Percentiles rank a stretch among this genome's conserved stretches.
phyloP scores from a whole-genome alignment of 2,113 vertebrate species.

The Erythrocercus mccallii region DNA sequence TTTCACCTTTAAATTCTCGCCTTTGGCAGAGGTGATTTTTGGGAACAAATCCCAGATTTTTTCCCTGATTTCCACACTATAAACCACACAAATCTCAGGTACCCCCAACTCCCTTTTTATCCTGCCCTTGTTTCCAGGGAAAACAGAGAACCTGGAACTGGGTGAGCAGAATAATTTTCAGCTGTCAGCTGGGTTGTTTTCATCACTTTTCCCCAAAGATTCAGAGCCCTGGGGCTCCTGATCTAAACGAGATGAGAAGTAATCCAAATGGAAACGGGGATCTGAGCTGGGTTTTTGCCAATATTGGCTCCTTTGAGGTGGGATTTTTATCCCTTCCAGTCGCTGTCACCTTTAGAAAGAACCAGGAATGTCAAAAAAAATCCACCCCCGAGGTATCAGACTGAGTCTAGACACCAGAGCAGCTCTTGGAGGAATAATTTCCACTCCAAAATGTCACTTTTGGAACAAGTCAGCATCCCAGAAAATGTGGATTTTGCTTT shows the following conservation, averaged over 20 bases:
- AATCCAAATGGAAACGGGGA: not conserved
- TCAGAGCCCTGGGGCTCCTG: not conserved
- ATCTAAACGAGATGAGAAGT: not conserved
- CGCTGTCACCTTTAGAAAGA: not conserved
- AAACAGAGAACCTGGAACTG: not conserved
- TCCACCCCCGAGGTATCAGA: not conserved
- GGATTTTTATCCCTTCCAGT: not conserved
- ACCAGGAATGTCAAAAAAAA: not conserved
- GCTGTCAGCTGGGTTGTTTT: not conserved
- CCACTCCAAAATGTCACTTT: not conserved
- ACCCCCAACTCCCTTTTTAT: not conserved
- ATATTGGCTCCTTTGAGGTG: not conserved
- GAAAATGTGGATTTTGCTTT: rapidly evolving
- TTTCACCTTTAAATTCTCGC: not conserved
- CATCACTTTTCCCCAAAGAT: not conserved
- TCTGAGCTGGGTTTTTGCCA: not conserved
- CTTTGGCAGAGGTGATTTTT: not conserved
- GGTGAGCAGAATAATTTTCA: not conserved
- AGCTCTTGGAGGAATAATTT: not conserved
- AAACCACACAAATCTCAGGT: rapidly evolving
- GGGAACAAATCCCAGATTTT: not conserved
- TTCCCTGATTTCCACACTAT: not conserved
- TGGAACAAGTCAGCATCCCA: rapidly evolving
- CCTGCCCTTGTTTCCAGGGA: not conserved
- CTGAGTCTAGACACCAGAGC: not conserved